Evolutionary conservation across 2,797 vertebrate species (phyloP), one percentile per base, ranked within the genome.

Genomic region (Tokudaia tokunoshimensis): DNA sequence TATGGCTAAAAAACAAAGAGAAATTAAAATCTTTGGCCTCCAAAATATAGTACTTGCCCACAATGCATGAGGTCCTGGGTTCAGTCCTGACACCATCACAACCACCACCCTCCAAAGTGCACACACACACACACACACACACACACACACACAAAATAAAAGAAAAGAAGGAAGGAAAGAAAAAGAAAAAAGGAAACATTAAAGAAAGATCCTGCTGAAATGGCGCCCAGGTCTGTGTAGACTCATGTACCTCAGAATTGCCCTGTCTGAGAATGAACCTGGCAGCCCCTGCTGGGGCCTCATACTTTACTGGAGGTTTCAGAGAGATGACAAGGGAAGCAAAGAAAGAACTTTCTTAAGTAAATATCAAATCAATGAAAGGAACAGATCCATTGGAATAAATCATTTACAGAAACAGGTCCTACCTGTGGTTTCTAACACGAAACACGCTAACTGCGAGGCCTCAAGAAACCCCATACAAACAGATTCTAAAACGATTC

Each of bases 351-450:
- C 94, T 92, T 97, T 96, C 96, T 96, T 97, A 78, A 92, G 95
- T 83, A 96, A 98, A 97, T 96, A 97, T 63, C 91, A 97, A 97
- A 91, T 89, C 95, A 96, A 92, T 96, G 88, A 82, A 96, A 98
- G 97, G 95, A 97, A 88, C n/a, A 95, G 95, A 97, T 97, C 96
- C 96, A 97, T 97, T 94, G 95, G 96, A 97, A 97, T 97, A 96
- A 98, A 97, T 97, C 97, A 98, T 97, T 97, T 96, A 97, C 97
- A 93, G 93, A 67, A 96, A 95, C 92, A 89, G 47, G 76, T 74
- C 94, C 94, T 89, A 93, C 81, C 98, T 98, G 94, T 50, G 91
- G 91, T 86, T 96, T 92, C 70, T 85, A 79, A 12, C 93, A 85
- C 96, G 96, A 96, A 95, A 95, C 41, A 17, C 89, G 95, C 88